Conservation (phyloP, 2,888 invertebrate genomes). For the Hermodice carunculata region DNA sequence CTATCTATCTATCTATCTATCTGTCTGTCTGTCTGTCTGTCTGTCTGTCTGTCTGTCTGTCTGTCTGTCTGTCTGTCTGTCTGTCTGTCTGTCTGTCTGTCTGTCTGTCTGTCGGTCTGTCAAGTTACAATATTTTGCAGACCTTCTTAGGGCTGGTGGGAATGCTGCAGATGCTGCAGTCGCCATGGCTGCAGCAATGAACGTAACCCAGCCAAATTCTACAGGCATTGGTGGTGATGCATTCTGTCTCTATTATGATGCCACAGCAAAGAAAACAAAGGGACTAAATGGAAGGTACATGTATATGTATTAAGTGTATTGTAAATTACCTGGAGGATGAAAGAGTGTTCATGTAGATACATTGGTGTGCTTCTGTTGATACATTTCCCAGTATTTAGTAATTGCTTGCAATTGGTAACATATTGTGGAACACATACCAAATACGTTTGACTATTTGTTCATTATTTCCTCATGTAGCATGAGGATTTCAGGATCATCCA, state of each 20-base stretch:
- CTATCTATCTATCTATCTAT: too few relatives aligned
- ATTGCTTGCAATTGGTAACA: too few relatives aligned
- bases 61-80: conserved; percentile 31
- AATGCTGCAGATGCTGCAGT: conserved; percentile 71
- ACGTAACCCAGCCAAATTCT: conserved; percentile 67
- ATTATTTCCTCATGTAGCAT: too few relatives aligned
- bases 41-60: conserved; percentile 32
- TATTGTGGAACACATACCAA: too few relatives aligned
- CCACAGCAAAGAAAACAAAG: conserved; percentile 55
- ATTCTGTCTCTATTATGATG: conserved; percentile 68
- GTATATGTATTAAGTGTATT: too few relatives aligned
- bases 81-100: conserved; percentile 32
- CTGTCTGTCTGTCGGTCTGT: conserved; percentile 27
- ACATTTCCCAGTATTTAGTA: too few relatives aligned
- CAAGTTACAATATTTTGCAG: conserved; percentile 38
- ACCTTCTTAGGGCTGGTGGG: conserved; percentile 67
- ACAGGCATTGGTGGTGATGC: conserved; percentile 70
- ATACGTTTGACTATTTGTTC: too few relatives aligned
- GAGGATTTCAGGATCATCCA: too few relatives aligned
- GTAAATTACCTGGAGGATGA: too few relatives aligned
- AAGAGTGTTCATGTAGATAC: too few relatives aligned
- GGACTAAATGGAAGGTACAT: conserved; percentile 67
- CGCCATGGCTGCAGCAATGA: conserved; percentile 68
- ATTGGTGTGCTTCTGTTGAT: too few relatives aligned
- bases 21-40: conserved; percentile 31